Conservation (phyloP, 2,113 vertebrate species). For the Girardinichthys multiradiatus region DNA sequence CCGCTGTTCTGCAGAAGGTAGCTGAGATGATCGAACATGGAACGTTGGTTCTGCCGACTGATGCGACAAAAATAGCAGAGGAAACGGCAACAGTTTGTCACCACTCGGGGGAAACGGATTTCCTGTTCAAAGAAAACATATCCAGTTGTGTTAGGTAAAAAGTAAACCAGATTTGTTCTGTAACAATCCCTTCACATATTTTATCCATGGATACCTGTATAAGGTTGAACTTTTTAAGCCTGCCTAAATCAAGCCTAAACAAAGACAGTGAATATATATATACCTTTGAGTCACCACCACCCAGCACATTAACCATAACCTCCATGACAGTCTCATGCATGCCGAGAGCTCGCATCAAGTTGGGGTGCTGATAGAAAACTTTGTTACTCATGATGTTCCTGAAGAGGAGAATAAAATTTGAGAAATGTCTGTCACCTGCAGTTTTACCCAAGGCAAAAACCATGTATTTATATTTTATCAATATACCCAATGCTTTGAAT, state of each 20-base stretch:
- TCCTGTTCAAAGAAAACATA: slow-evolving; percentile 76
- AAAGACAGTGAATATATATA: not conserved
- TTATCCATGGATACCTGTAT: too few species aligned
- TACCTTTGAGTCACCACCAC: slow-evolving; percentile 93
- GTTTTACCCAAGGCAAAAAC: not conserved
- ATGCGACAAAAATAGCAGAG: slow-evolving; percentile 96
- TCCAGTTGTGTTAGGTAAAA: not conserved
- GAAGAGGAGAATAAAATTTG: slow-evolving; percentile 7
- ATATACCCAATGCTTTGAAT: slow-evolving; percentile 95
- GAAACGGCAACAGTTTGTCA: slow-evolving; percentile 95
- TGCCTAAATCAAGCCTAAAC: not conserved
- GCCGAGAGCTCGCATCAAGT: slow-evolving; percentile 91
- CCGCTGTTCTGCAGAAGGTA: slow-evolving; percentile 93
- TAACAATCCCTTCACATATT: not conserved
- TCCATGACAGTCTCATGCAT: slow-evolving; percentile 98
- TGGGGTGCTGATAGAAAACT: slow-evolving; percentile 95
- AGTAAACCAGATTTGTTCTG: not conserved
- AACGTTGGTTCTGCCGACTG: slow-evolving; percentile 93
- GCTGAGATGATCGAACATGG: slow-evolving; percentile 94
- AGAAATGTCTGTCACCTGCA: not conserved
- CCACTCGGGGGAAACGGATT: slow-evolving; percentile 93
- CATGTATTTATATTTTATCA: not conserved
- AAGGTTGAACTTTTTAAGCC: not conserved
- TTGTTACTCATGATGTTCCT: slow-evolving; percentile 97
- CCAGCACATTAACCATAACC: slow-evolving; percentile 95